Base-by-base conservation (phyloP, 2,113 vertebrate species). In the Formicarius rufipectus region DNA sequence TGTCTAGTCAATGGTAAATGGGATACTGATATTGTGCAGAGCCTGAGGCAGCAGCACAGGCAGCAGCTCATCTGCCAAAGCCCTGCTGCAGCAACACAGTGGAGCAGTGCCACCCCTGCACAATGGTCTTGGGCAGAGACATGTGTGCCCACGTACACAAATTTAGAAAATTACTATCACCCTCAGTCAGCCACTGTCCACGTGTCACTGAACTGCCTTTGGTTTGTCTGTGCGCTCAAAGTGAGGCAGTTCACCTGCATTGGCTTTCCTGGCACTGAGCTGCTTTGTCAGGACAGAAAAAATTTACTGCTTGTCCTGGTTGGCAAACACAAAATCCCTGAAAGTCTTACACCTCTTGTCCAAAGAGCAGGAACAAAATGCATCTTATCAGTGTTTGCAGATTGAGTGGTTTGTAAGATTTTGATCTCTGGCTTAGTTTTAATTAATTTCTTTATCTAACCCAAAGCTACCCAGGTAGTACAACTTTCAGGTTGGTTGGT, bases 401-500 rank as follows among this genome's bases (percentile, higher is more conserved):
- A 94, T 33, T 66, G 55, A 83, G 55, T 35, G 14, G 42, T 66
- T 76, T 49, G 11, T 45, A 90, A 77, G 92, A 92, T 95, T 92
- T 66, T 92, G 31, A 90, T 93, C 75, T 94, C 35, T 20, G 77
- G 40, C 28, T 69, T 55, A 69, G 37, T 85, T 94, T 83, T 93
- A 94, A 92, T 90, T 94, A 90, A 90, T 94, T 95, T 77, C 67
- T 92, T 94, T 71, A 80, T 83, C 88, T 76, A 69, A 24, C 59
- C 76, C 67, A 76, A 90, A 93, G 44, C 58, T 49, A 73, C 14
- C 24, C 62, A 71, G 45, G 56, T 74, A 92, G 67, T 37, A 88
- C 63, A 83, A 63, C 64, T 66, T 90, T 33, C n/a, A 80, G 42
- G 33, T 3, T 88, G 67, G 27, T 40, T 66, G 52, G 63, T 40